Evolutionary conservation across 2,113 vertebrate species (phyloP), one percentile per base, ranked within the genome.

Genomic region (Menura novaehollandiae): DNA sequence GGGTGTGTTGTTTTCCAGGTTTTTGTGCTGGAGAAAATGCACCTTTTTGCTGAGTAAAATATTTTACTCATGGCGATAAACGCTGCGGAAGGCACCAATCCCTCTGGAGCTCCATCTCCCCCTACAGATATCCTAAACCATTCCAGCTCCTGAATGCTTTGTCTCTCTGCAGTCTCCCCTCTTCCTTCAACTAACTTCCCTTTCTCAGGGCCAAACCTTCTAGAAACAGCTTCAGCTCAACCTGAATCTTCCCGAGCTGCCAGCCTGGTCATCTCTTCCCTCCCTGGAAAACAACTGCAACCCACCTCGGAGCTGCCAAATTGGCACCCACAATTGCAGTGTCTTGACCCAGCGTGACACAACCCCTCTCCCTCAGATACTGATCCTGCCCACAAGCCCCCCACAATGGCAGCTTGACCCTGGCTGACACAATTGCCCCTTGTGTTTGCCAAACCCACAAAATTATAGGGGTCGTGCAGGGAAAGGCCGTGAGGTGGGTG

Each of bases 401-500:
- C 91, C 91, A 93, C 96, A 94, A 89, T 97, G 94, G 95, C 95
- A 97, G 85, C 95, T 76, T 96, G 95, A 97, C 96, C 95, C 95
- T 91, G 94, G 71, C 86, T 90, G 86, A 95, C 92, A 96, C 92
- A 97, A 97, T 96, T 93, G 93, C 89, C 89, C 85, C 95, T 93
- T 95, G 58, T 94, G 85, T 93, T 93, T 97, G 92, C 97, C 97
- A 97, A 97, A 97, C 86, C 97, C 97, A 97, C 97, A 96, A 97
- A 97, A 97, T 97, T 97, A 96, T 15, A 97, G 91, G 86, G 91
- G 91, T 96, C 28, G 46, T 56, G 75, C 93, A 87, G 93, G 95
- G 93, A 69, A 85, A 90, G 85, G 92, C 92, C 15, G 60, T 3
- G 91, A 90, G 95, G 92, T 88, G 93, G 91, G 94, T 63, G 95